phyloP scores from a whole-genome alignment of 2,113 vertebrate genomes.

The human (Homo sapiens) region DNA sequence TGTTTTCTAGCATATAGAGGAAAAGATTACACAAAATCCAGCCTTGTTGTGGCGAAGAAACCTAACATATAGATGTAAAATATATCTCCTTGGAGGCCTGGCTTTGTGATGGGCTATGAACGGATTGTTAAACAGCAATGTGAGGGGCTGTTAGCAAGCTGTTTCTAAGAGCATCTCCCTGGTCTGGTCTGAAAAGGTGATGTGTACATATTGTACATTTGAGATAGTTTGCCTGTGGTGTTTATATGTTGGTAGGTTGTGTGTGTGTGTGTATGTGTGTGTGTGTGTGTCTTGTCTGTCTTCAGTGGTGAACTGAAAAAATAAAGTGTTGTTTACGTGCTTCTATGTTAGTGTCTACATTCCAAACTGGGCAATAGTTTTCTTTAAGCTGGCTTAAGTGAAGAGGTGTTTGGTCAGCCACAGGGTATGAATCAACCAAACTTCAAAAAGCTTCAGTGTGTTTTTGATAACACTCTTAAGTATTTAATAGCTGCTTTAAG shows the following conservation, averaged over 20 bases:
- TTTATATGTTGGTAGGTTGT: constrained; percentile 10
- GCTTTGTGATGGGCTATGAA: constrained; percentile 69
- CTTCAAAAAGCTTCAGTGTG: constrained; percentile 38
- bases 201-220: constrained; percentile 1
- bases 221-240: constrained; percentile 37
- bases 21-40: constrained; percentile 28
- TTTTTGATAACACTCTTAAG: not conserved
- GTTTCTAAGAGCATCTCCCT: constrained; percentile 56
- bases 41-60: constrained; percentile 37
- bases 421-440: not conserved
- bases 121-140: constrained; percentile 61
- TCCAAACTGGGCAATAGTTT: not conserved
- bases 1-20: not conserved
- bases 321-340: not conserved
- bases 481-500: not conserved
- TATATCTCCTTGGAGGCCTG: constrained; percentile 61
- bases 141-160: constrained; percentile 66
- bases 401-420: constrained; percentile 31
- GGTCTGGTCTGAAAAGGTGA: constrained; percentile 62
- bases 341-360: not conserved
- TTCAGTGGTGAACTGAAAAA: not conserved
- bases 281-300: not conserved
- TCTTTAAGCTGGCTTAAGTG: not conserved
- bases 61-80: constrained; percentile 57
- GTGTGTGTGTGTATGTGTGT: not conserved